Evolutionary conservation across 2,888 invertebrate species (phyloP), one percentile per base, ranked within the genome.

Genomic region (Limnephilus auricula): DNA sequence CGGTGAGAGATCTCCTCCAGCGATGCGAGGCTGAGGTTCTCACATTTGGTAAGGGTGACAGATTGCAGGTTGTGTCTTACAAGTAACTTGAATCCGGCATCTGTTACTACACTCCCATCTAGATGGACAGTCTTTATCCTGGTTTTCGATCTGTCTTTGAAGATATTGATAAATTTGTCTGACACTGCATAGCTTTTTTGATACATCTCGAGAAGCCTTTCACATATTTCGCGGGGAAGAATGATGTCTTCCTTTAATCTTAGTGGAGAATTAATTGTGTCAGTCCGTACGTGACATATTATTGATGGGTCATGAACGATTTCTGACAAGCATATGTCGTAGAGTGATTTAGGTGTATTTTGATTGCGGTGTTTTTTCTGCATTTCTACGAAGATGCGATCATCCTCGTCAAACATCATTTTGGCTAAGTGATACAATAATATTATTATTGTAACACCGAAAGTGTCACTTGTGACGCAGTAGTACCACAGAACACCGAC

Each of bases 41-140:
- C 96, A 94, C 98, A 98, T 93, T 98, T 97, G 91, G 97, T 96
- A 93, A 99, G 95, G 93, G 98, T 98, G 87, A 99, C 95, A 93
- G 97, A 97, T 25, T 96, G 95, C 79, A 98, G 96, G 93, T 97
- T 97, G 94, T 99, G 99, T 89, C 96, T 96, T 94, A 98, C 95
- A 30, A 99, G 95, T 89, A 96, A 96, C 93, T 96, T 96, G 88
- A 99, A 95, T 91, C 98, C 97, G 92, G 96, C 95, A 94, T 98
- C 97, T 15, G 97, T 97, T 84, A 99, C 96, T 79, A 96, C 96
- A 37, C 98, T 97, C 94, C 98, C 97, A 89, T 97, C 96, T 93
- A 99, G 95, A 94, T 96, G 96, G 18, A 98, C 97, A 91, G 96
- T 95, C 94, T 97, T 97, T 86, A 98, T 95, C 90, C 97, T 96